Percentiles rank a stretch among this genome's conserved stretches.
Conservation (phyloP, 2,888 invertebrate genomes). For the Noctuana brunneofusca region DNA sequence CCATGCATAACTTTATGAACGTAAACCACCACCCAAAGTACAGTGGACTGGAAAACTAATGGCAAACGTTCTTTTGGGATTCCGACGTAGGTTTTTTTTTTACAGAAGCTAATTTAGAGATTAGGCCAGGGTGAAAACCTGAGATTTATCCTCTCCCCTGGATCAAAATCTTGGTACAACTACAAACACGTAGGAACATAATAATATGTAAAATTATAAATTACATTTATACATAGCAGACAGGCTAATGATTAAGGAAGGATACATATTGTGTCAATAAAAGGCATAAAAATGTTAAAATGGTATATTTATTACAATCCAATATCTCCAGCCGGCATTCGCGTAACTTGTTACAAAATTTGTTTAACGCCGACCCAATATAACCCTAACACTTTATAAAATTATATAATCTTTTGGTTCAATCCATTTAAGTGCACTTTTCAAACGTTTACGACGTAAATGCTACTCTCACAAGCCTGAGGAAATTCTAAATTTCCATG, state of each 20-base stretch:
- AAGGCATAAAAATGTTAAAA: conserved; percentile 72
- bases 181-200: too few relatives aligned
- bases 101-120: too few relatives aligned
- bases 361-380: conserved; percentile 67
- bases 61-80: too few relatives aligned
- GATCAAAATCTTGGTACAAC: too few relatives aligned
- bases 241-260: background rate
- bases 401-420: conserved; percentile 83
- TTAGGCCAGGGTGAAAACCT: too few relatives aligned
- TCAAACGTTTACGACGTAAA: conserved; percentile 68
- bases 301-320: conserved; percentile 83
- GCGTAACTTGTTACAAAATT: conserved; percentile 75
- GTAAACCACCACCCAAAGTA: too few relatives aligned
- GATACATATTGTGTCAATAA: conserved; percentile 39
- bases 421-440: conserved; percentile 81
- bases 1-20: too few relatives aligned
- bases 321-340: conserved; percentile 71
- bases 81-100: too few relatives aligned
- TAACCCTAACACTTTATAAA: conserved; percentile 78
- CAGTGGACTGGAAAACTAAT: too few relatives aligned
- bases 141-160: too few relatives aligned
- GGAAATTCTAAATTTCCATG: conserved; percentile 74
- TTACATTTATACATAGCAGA: too few relatives aligned
- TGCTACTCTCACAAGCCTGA: conserved; percentile 59
- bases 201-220: too few relatives aligned